phyloP scores from a whole-genome alignment of 1,140 invertebrate genomes.

The Pogonognathellus flavescens region DNA sequence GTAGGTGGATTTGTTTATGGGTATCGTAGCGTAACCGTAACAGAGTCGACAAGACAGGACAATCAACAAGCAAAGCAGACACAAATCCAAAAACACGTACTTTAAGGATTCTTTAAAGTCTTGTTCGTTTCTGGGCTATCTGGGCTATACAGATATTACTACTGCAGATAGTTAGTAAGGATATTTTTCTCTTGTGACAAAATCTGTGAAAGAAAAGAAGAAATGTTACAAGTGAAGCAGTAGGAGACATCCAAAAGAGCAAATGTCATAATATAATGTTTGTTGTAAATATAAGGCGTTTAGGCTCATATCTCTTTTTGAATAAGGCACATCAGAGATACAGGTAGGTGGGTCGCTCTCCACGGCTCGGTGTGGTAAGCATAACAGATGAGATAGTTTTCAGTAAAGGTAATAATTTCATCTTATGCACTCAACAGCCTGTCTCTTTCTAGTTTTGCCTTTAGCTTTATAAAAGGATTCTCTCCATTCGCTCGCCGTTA shows the following conservation, averaged over 20 bases:
- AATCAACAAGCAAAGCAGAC: conserved; percentile 33
- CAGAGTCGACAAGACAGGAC: conserved; percentile 38
- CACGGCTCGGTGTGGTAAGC: neutral
- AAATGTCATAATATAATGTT: conserved; percentile 45
- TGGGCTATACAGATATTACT: too few species aligned
- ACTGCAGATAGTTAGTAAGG: conserved; percentile 1
- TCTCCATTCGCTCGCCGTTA: neutral
- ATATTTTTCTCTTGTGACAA: conserved; percentile 43
- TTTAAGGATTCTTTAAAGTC: conserved; percentile 49
- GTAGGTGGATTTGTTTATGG: conserved; percentile 49
- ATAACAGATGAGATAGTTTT: conserved; percentile 37
- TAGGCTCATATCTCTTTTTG: neutral
- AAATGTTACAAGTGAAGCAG: conserved; percentile 8
- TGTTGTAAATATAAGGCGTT: neutral
- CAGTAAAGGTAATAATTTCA: conserved; percentile 34
- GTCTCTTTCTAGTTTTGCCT: conserved; percentile 35
- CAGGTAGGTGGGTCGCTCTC: conserved; percentile 15
- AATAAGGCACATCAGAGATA: neutral
- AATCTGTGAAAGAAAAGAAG: conserved; percentile 11
- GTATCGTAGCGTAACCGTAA: conserved; percentile 48
- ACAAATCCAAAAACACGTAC: conserved; percentile 42
- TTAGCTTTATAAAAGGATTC: conserved; percentile 8
- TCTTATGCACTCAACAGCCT: conserved; percentile 38
- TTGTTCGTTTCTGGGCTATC: neutral
- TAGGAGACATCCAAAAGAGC: conserved; percentile 31